Base-by-base conservation (phyloP, 2,113 vertebrate species). In the Macrotus californicus region DNA sequence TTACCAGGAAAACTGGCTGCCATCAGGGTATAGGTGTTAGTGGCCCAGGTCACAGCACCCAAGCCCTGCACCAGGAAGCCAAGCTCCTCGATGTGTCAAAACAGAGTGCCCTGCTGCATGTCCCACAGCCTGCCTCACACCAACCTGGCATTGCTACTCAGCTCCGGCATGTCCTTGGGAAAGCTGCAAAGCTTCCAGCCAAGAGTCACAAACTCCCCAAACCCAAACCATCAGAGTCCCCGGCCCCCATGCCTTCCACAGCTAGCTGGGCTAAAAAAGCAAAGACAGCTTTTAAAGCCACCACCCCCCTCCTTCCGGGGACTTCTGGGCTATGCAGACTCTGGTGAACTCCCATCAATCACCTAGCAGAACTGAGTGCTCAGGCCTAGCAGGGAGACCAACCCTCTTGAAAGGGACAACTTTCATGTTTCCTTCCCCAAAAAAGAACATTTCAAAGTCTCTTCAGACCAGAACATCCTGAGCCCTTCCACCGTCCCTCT, bases 111-210 rank as follows among this genome's bases (percentile, higher is more conserved):
- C 76, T 89, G 67, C 95, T 73, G 87, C 96, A 96, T 4, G 41
- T 93, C 75, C 88, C 90, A 50, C 67, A 90, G 77, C 56, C 80
- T 50, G 87, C 61, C 89, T 96, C 94, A 92, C 66, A 82, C 26
- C 52, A 84, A 76, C 46, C 77, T 18, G 19, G 76, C 61, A 87
- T 52, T 2, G 6, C 52, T 56, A 66, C 79, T 92, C 41, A 34
- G 84, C n/a, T 79, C 79, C 84, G 75, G 19, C 64, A 2, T 69
- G 96, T 94, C 97, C 97, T 97, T 97, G 94, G 91, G 69, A 95
- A 92, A 93, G 86, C 81, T n/a, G 77, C 36, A 84, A 92, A 52
- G 84, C 73, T 97, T 92, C 39, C 72, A 79, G 94, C 61, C 92
- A 69, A 92, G 81, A 80, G 50, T 79, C 91, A 83, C 61, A 31